Evolutionary conservation across 2,797 vertebrate genomes (phyloP), one percentile per base, ranked within the genome.

Genomic region (Borostomias antarcticus): DNA sequence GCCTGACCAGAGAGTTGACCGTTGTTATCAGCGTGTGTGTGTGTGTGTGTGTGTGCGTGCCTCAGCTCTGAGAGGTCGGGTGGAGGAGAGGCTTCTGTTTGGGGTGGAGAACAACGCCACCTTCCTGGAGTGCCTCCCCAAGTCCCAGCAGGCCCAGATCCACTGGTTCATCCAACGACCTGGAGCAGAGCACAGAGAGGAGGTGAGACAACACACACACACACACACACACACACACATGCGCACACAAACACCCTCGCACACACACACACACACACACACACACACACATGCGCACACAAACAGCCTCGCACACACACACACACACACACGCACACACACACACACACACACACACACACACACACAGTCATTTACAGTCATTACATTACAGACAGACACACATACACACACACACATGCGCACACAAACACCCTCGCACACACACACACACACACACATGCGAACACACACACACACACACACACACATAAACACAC

Each of bases 51-150:
- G 51, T n/a, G 10, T 62, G 40, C 58, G 43, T 64, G 57, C 58
- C 11, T 66, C 58, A 88, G 94, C 90, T 91, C 88, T 91, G 82
- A 90, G 92, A 67, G 93, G 94, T 82, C 86, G 82, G 70, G 88
- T 91, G 72, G 96, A 97, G 83, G 96, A 98, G 91, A 96, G 93
- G 89, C 90, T 96, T 84, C 93, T 98, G 86, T 98, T 96, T 80
- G 97, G 96, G 70, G 93, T 99, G 82, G 95, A 98, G 85, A 95
- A 90, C 86, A 99, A 99, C 90, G 96, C 98, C 58, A 98, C 97
- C 26, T 98, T 99, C 89, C 92, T 99, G 66, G 98, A 99, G 91
- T 99, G 98, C 75, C 87, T 94, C 81, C 96, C 98, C 79, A 98
- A 98, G 87, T 98, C 96, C 72, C 98, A 96, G 58, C 97, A 98